Conservation (phyloP, 2,113 vertebrate species). For the Hepsetus odoe region DNA sequence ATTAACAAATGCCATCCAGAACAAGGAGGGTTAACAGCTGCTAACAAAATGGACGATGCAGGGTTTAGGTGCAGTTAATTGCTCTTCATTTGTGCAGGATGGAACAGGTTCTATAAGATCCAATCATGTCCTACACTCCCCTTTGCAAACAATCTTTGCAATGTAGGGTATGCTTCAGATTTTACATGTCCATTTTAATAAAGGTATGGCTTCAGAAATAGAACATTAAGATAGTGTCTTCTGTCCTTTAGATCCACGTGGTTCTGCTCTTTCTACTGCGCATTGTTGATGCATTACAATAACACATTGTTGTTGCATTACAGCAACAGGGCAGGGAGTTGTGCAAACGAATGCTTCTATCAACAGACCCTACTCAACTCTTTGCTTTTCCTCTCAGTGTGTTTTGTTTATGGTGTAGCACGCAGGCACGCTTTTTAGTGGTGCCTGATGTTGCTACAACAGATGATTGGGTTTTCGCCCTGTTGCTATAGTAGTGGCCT, state of each 20-base stretch:
- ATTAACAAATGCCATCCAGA: neutral
- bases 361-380: constrained; percentile 3
- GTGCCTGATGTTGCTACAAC: constrained; percentile 49
- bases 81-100: neutral
- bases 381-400: neutral
- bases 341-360: neutral
- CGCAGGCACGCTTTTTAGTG: constrained; percentile 11
- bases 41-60: neutral
- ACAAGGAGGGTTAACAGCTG: neutral
- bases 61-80: neutral
- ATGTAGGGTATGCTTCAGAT: neutral
- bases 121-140: neutral
- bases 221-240: neutral
- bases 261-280: constrained; percentile 1
- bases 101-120: neutral
- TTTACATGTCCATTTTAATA: constrained; percentile 3
- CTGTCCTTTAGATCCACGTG: neutral
- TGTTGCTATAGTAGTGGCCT: constrained; percentile 18
- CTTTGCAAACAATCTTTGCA: neutral
- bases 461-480: constrained; percentile 30
- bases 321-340: constrained; percentile 1
- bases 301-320: constrained; percentile 8
- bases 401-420: constrained; percentile 17
- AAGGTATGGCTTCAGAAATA: neutral
- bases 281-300: neutral